Base-by-base conservation (phyloP, 2,888 invertebrate species). In the Tuberolachnus salignus region DNA sequence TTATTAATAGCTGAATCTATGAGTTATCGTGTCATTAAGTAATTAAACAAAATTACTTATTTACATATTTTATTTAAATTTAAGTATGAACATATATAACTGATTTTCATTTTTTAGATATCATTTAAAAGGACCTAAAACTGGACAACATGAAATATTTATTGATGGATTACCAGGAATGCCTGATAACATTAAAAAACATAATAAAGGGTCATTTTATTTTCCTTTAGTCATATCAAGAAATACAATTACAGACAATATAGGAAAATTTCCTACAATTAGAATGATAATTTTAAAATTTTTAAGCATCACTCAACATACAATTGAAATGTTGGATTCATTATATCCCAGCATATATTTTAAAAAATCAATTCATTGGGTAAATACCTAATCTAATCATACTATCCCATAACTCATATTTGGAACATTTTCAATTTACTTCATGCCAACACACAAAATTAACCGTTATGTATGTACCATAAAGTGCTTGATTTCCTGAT, bases 61-160 rank as follows among this genome's bases (percentile, higher is more conserved):
- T 23, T 23, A 21, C 13, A 26, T 16, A 14, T 19, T 21, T 44
- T 21, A 14, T 9, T 13, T 21, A 34, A 8, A 57, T 23, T 46
- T n/a, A 23, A 16, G 11, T 42, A 46, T 10, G 26, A 66, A 49
- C 3, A 34, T 34, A 34, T 34, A 16, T 23, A 26, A 26, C 4
- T 49, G 1, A 46, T n/a, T n/a, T 49, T n/a, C 61, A 66, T 71
- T 74, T 83, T 82, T n/a, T 82, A 87, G 87, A 83, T 93, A 94
- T 85, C 88, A 94, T 84, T 84, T 98, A 13, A 91, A 90, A 84
- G 97, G 97, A 3, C 87, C 91, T 0, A 93, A 93, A 83, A 89
- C 90, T 83, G 96, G 95, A n/a, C 87, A 89, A 82, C 86, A 88
- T 3, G 95, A 96, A 84, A 87, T 93, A 1, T 95, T 97, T 84